Evolutionary conservation across 2,888 invertebrate genomes (phyloP), one percentile per base, ranked within the genome.

Genomic region (Diaphora mendica): DNA sequence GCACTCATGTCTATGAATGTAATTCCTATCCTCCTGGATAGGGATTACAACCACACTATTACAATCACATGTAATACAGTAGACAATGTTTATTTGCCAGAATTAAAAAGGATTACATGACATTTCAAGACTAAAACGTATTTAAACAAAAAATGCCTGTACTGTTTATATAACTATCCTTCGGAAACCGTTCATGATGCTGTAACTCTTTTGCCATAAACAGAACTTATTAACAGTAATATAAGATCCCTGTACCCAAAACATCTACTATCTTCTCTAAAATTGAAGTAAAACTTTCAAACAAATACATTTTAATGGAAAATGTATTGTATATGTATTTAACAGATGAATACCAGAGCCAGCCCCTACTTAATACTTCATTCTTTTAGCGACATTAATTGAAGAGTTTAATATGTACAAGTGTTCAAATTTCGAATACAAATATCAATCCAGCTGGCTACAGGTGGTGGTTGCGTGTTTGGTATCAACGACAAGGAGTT

Each of bases 401-500:
- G 23, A 66, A 59, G 30, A 20, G 42, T 42, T 39, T 66, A 74
- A 71, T 71, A 76, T 55, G 51, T 55, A n/a, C 80, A 75, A 82
- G 68, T 74, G 64, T 67, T 68, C 39, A 65, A 44, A 67, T 42
- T 44, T 59, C 26, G 51, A 44, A 70, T 23, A 67, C 33, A 62
- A 67, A 51, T 35, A 73, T 65, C 68, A 74, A 62, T 68, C 70
- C 26, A 33, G 62, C 33, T 66, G 68, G 59, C 62, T 51, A 76
- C 79, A 79, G 83, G 82, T 80, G 79, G 72, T 59, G 64, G 70
- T 84, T 73, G 87, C 87, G 84, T 88, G 87, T 73, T 23, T 44
- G 72, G 76, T 91, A 91, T 91, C 91, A 77, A 75, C 72, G 79
- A 85, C 85, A 86, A 74, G 82, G 81, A 84, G 82, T 86, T 84